phyloP scores from a whole-genome alignment of 1,140 invertebrate genomes.

The Drosophila athabasca region DNA sequence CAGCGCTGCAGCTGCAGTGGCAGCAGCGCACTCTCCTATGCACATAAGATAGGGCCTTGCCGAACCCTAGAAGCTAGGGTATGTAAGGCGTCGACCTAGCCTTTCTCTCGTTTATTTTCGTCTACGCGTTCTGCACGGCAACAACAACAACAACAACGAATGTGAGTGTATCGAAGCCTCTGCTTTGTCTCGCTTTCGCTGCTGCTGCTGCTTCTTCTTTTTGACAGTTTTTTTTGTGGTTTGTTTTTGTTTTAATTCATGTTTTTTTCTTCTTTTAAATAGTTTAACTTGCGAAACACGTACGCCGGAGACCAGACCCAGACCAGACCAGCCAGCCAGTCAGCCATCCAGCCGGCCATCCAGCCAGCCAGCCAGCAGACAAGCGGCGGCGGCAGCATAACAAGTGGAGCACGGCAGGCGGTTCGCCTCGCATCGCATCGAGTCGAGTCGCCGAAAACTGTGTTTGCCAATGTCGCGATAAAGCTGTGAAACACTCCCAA shows the following conservation, averaged over 20 bases:
- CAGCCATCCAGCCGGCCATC: conserved; percentile 10
- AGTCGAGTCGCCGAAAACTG: conserved; percentile 48
- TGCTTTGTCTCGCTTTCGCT: conserved; percentile 19
- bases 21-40: no score
- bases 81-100: no score
- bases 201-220: conserved; percentile 43
- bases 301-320: conserved; percentile 29
- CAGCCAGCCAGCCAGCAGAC: conserved; percentile 14
- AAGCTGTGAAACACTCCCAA: conserved; percentile 40
- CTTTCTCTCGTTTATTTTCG: no score
- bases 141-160: no score
- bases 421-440: not conserved
- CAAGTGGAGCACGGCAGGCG: conserved; percentile 69
- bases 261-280: conserved; percentile 42
- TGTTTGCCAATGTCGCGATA: conserved; percentile 79
- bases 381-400: conserved; percentile 56
- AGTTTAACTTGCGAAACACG: conserved; percentile 77
- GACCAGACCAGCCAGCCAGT: conserved; percentile 11
- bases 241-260: conserved; percentile 61
- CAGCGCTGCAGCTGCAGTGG: no score
- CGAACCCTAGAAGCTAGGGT: no score
- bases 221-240: conserved; percentile 70
- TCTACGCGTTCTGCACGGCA: no score
- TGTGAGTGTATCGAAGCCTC: no score
- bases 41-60: no score